Evolutionary conservation across 2,113 vertebrate species (phyloP).

Genomic region (Struthio camelus): DNA sequence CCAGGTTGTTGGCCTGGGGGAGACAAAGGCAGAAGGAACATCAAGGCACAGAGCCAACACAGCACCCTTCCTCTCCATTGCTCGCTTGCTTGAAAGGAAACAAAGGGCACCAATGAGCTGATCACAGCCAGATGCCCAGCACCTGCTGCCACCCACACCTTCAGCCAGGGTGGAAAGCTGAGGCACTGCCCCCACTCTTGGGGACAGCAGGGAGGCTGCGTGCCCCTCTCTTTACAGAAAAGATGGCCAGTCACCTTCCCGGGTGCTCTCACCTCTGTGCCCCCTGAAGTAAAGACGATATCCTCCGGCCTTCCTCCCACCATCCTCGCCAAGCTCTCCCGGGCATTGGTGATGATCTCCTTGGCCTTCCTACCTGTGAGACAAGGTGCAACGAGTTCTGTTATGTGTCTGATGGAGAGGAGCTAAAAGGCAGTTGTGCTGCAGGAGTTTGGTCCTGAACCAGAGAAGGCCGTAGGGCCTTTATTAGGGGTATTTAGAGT

Average conservation of each 20-base stretch:
- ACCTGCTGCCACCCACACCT: too few species aligned
- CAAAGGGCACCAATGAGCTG: not conserved
- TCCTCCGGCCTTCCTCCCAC: constrained; percentile 83
- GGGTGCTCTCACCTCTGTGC: constrained; percentile 86
- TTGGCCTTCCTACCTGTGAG: constrained; percentile 86
- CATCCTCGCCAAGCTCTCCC: constrained; percentile 86
- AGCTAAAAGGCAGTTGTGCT: not conserved
- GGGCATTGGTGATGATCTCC: constrained; percentile 79
- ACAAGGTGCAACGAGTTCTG: not conserved
- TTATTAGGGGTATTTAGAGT: too few species aligned
- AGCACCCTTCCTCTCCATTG: fast-evolving
- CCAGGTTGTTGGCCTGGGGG: constrained; percentile 90
- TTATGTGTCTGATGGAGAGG: fast-evolving
- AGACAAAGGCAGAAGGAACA: not conserved
- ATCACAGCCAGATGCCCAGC: not conserved
- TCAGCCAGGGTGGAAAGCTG: too few species aligned
- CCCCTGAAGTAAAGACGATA: constrained; percentile 92
- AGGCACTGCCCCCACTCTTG: too few species aligned
- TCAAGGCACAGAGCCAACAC: fast-evolving
- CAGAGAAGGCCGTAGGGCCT: not conserved
- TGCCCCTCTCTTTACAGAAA: too few species aligned
- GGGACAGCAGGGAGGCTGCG: too few species aligned
- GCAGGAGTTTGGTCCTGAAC: not conserved
- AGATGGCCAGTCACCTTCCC: not conserved
- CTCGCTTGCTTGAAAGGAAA: not conserved